Evolutionary conservation across 2,797 vertebrate genomes (phyloP), one percentile per base, ranked within the genome.

Genomic region (Semotilus atromaculatus): DNA sequence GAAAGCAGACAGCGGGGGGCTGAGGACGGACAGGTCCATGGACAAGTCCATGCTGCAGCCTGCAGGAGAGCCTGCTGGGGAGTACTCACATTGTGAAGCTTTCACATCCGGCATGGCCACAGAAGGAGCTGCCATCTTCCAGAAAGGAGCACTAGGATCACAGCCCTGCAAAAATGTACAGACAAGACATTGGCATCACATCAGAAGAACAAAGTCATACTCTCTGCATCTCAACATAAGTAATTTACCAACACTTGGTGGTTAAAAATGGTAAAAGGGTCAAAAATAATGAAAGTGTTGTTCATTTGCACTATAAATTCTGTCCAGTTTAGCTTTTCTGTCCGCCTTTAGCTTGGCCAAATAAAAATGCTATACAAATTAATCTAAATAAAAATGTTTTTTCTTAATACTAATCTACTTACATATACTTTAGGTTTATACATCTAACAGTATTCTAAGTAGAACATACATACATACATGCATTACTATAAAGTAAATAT

Each of bases 61-160:
- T 90, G 94, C 90, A 85, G 94, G 90, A 72, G 91, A 93, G 84
- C 91, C 87, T 82, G 93, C 92, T 67, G 93, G 89, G 86, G 93
- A 92, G 93, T 92, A 93, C 93, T 96, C 96, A 96, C 94, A 94
- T 93, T 92, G 92, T 85, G 92, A 90, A 85, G 93, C 89, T 92
- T 93, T 95, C 91, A 97, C 92, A 92, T 96, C 95, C 88, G 94
- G 93, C 94, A 94, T 95, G 92, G 88, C 91, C 80, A 88, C 55
- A 84, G 87, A 85, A 82, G 81, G 80, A 91, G 88, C n/a, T 68
- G 81, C 86, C 53, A n/a, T 83, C 81, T 88, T 86, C 84, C 89
- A 86, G 88, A 76, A 62, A 72, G 6, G 34, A 79, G 75, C 85
- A 73, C 67, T 53, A 67, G 88, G 77, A 89, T 75, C 91, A 92